phyloP scores from a whole-genome alignment of 2,113 vertebrate genomes.

The Dasypus novemcinctus region DNA sequence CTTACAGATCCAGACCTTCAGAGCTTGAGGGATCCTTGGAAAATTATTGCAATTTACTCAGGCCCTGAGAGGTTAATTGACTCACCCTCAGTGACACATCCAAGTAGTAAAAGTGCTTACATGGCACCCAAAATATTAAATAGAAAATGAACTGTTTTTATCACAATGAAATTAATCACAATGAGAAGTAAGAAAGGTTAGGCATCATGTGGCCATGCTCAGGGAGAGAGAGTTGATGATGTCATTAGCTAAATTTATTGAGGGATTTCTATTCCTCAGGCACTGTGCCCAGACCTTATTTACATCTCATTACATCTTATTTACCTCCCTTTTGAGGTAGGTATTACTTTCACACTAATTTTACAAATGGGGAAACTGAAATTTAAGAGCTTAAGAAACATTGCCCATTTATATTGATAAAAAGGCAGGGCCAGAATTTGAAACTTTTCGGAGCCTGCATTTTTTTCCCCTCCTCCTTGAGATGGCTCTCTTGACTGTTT shows the following conservation, averaged over 20 bases:
- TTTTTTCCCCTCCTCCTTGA: neutral
- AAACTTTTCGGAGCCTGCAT: neutral
- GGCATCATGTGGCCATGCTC: neutral
- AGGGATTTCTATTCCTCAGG: neutral
- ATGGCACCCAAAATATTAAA: neutral
- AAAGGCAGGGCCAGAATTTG: neutral
- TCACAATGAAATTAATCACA: neutral
- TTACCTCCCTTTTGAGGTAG: neutral
- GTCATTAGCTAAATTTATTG: neutral
- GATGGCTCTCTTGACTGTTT: no score
- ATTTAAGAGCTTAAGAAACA: neutral
- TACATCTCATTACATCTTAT: neutral
- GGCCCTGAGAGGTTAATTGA: neutral
- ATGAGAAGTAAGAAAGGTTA: neutral
- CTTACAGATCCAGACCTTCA: neutral
- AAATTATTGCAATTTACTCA: neutral
- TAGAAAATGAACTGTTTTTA: neutral
- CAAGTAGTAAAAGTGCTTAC: neutral
- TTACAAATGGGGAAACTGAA: neutral
- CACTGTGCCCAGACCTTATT: neutral
- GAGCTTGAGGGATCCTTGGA: neutral
- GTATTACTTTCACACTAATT: neutral
- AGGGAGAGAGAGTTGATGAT: neutral
- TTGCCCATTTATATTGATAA: neutral
- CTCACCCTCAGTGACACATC: neutral